These are phyloP conservation scores for Neuroscelio doddi DNA, from an alignment of 2,888 invertebrate genomes.

Conservation along the genomic window DNA sequence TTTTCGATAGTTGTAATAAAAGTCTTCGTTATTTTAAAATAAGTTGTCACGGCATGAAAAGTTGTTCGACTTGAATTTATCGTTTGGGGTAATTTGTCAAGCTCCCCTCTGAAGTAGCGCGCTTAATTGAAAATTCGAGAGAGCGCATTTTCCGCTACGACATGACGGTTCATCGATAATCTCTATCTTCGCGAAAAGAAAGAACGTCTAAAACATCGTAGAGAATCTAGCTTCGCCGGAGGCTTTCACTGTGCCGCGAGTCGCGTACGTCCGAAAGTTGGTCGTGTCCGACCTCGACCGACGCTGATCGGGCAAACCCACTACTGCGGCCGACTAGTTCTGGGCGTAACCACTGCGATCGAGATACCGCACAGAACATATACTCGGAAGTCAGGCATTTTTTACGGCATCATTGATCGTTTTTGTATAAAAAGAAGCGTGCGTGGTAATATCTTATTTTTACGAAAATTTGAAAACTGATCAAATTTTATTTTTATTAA, in stretches of 20 bases:
- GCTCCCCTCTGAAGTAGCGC: conserved; percentile 22
- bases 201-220: conserved; percentile 42
- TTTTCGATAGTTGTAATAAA: too few relatives aligned
- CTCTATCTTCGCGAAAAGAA: conserved; percentile 43
- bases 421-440: conserved; percentile 29
- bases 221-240: conserved; percentile 39
- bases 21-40: not conserved
- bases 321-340: conserved; percentile 58
- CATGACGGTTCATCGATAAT: conserved; percentile 47
- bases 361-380: conserved; percentile 23
- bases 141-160: conserved; percentile 39
- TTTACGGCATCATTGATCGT: conserved; percentile 39
- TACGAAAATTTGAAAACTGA: too few relatives aligned
- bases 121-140: conserved; percentile 42
- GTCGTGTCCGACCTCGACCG: conserved; percentile 47
- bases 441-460: conserved; percentile 3
- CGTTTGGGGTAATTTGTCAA: conserved; percentile 27
- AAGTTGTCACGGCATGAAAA: not conserved
- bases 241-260: conserved; percentile 36
- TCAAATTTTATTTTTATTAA: too few relatives aligned
- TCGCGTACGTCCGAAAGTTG: conserved; percentile 43
- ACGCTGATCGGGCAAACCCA: conserved; percentile 54
- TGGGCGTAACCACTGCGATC: conserved; percentile 65
- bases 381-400: not conserved
- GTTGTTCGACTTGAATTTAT: conserved; percentile 3